Conservation (phyloP, 2,113 vertebrate species). For the Sialia sialis region DNA sequence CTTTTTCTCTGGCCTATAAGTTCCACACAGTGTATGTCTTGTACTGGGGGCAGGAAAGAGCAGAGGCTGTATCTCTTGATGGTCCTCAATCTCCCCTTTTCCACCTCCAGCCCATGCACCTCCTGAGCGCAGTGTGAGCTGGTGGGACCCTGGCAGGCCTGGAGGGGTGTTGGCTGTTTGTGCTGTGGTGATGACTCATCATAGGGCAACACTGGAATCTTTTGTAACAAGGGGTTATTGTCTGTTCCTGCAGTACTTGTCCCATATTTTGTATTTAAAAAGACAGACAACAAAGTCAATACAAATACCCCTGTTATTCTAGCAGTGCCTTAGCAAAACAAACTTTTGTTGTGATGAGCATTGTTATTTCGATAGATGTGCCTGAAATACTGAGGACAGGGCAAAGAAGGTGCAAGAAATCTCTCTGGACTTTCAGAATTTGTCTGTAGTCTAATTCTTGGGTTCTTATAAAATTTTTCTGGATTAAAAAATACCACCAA, state of each 20-base stretch:
- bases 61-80: neutral
- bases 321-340: neutral
- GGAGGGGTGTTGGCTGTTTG: neutral
- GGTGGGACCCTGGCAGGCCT: neutral
- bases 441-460: neutral
- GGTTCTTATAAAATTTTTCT: neutral
- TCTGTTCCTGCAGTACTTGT: neutral
- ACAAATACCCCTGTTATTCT: neutral
- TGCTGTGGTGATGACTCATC: neutral
- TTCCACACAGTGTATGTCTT: rapidly evolving
- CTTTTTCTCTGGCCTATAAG: neutral
- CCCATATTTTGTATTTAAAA: neutral
- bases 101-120: neutral
- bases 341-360: neutral
- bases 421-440: neutral
- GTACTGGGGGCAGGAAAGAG: neutral
- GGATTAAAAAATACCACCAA: neutral
- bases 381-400: neutral
- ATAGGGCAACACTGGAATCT: neutral
- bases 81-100: neutral
- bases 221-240: neutral
- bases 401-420: neutral
- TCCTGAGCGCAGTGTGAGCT: neutral
- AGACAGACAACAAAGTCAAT: neutral
- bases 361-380: neutral